A percentile compares a stretch with the other conserved stretches of the same genome.
Evolutionary conservation across 2,113 vertebrate species (phyloP).

Genomic region (Syrrhaptes paradoxus): DNA sequence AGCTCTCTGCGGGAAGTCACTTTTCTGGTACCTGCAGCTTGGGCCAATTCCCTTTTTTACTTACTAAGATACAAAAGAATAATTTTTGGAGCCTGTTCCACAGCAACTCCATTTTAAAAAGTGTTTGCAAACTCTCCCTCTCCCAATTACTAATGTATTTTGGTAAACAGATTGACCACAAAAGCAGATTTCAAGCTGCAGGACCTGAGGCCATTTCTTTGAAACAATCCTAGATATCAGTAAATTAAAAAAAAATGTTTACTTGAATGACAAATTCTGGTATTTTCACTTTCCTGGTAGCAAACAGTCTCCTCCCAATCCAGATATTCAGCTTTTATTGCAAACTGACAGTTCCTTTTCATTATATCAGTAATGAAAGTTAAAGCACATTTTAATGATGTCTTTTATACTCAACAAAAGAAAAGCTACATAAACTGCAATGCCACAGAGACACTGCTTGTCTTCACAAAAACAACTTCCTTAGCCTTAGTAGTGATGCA

Average conservation of each 20-base stretch:
- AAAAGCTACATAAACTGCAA: background rate
- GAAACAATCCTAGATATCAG: background rate
- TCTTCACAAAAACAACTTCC: background rate
- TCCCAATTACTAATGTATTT: rapidly evolving
- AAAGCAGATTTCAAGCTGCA: background rate
- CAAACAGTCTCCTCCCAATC: background rate
- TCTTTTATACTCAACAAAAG: background rate
- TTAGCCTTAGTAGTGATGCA: rapidly evolving
- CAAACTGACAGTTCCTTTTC: background rate
- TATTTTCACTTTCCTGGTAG: background rate
- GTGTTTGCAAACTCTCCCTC: rapidly evolving
- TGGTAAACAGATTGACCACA: rapidly evolving
- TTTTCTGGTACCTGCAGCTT: too few relatives aligned
- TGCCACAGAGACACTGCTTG: background rate
- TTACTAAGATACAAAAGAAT: too few relatives aligned
- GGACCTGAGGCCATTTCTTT: rapidly evolving
- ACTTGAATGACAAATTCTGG: rapidly evolving
- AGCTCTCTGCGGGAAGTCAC: background rate
- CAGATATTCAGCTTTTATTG: too few relatives aligned
- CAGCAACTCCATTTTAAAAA: too few relatives aligned
- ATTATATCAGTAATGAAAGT: background rate
- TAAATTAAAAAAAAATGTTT: background rate
- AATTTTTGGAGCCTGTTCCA: background rate
- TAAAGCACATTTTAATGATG: background rate
- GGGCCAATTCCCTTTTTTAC: background rate